Conservation (phyloP, 64 coral and sea anemone species). For the Astreopora myriophthalma region DNA sequence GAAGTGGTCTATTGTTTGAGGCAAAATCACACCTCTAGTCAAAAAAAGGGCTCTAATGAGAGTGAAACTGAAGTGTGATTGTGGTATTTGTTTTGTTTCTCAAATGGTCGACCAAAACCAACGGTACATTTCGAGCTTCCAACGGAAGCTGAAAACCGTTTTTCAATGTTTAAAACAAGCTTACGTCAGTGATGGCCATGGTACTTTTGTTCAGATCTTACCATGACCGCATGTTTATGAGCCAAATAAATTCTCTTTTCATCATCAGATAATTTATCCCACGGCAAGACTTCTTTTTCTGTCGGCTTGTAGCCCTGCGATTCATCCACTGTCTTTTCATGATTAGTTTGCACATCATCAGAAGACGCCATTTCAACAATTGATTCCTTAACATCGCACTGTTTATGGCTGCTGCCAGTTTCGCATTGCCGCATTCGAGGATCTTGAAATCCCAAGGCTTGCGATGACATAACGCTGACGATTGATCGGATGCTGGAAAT, state of each 20-base stretch:
- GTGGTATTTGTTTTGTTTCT: too few relatives aligned
- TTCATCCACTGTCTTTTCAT: neutral
- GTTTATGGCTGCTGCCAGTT: neutral
- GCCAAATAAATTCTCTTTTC: conserved; percentile 62
- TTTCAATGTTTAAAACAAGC: too few relatives aligned
- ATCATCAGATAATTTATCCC: conserved; percentile 49
- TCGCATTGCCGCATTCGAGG: neutral
- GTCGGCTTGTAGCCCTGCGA: neutral
- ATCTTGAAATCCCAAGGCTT: neutral
- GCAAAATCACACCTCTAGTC: too few relatives aligned
- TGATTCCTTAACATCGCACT: neutral
- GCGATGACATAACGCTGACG: neutral
- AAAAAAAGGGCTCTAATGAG: too few relatives aligned
- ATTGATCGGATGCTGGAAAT: neutral
- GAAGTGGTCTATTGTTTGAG: too few relatives aligned
- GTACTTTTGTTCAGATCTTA: neutral
- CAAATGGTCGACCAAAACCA: too few relatives aligned
- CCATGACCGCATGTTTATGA: conserved; percentile 55
- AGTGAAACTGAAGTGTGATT: too few relatives aligned
- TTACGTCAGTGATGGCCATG: too few relatives aligned
- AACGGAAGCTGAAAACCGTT: too few relatives aligned
- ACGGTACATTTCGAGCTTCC: too few relatives aligned
- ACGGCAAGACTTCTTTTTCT: neutral
- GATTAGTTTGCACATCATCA: neutral
- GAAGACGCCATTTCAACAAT: neutral